Percentiles rank a stretch among this genome's conserved stretches.
These are phyloP conservation scores for Aldabrachelys gigantea DNA, from an alignment of 2,113 vertebrate species.

Conservation along the genomic window DNA sequence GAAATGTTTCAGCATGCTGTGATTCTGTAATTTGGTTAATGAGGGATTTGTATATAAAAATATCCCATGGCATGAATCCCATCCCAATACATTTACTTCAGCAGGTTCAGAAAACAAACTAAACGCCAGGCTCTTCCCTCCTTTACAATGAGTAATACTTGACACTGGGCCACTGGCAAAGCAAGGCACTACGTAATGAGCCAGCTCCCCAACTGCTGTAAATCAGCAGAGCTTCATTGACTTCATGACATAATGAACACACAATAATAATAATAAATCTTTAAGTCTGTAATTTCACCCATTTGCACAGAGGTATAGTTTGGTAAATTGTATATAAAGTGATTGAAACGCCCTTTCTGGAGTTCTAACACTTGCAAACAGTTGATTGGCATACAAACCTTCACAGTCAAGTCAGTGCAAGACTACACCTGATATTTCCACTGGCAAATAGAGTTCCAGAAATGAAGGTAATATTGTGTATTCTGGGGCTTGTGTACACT, in stretches of 20 bases:
- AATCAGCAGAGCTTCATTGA: neutral
- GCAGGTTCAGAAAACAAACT: neutral
- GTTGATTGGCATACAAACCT: neutral
- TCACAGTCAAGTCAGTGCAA: neutral
- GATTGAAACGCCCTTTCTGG: neutral
- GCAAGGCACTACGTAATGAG: neutral
- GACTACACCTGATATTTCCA: neutral
- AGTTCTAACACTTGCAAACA: neutral
- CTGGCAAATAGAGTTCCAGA: neutral
- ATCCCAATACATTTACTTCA: neutral
- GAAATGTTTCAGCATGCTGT: neutral
- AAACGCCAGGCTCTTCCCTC: rapidly evolving
- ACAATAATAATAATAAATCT: neutral
- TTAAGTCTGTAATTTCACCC: neutral
- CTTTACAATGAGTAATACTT: neutral
- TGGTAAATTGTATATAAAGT: neutral
- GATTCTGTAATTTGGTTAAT: neutral
- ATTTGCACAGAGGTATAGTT: neutral
- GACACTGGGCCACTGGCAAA: neutral
- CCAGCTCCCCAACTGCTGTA: neutral
- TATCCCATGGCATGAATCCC: neutral
- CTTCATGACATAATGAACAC: neutral
- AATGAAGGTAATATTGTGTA: neutral
- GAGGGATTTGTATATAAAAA: neutral
- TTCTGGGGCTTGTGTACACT: neutral